Percentiles rank a stretch among this genome's conserved stretches.
phyloP scores from a whole-genome alignment of 2,797 vertebrate genomes.

The Labroides dimidiatus region DNA sequence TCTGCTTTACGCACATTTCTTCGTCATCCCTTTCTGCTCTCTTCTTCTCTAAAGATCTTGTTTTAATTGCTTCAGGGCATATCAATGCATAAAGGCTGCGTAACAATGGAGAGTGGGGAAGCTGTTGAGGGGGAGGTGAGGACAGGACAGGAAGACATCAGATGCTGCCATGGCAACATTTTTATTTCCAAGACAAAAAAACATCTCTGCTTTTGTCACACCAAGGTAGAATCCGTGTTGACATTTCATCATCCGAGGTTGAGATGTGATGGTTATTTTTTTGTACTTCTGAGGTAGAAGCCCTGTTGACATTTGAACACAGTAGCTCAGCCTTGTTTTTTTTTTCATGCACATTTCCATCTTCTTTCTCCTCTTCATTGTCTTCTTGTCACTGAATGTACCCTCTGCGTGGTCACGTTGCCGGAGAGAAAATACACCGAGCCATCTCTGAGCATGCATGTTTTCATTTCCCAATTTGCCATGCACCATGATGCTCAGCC shows the following conservation, averaged over 20 bases:
- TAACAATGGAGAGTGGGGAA: conserved; percentile 19
- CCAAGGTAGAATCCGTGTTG: conserved; percentile 27
- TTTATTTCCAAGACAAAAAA: conserved; percentile 6
- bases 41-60: conserved; percentile 20
- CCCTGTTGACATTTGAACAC: conserved; percentile 46
- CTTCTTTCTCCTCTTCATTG: neutral
- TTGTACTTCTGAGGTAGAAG: conserved; percentile 14
- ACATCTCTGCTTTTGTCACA: conserved; percentile 18
- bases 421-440: conserved; percentile 53
- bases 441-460: conserved; percentile 66
- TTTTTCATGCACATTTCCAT: conserved; percentile 4
- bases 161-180: conserved; percentile 58
- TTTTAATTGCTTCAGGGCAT: conserved; percentile 42
- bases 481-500: conserved; percentile 86
- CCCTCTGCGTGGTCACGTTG: conserved; percentile 47
- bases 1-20: no score
- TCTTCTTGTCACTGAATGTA: conserved; percentile 24
- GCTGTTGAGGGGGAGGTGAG: conserved; percentile 36
- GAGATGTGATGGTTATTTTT: conserved; percentile 21
- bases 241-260: conserved; percentile 44
- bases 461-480: conserved; percentile 82
- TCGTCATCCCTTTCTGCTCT: neutral
- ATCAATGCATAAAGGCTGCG: conserved; percentile 26
- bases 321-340: conserved; percentile 36
- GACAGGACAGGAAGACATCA: conserved; percentile 22